Base-by-base conservation (phyloP, 2,113 vertebrate genomes). In the Zosterops japonicus region DNA sequence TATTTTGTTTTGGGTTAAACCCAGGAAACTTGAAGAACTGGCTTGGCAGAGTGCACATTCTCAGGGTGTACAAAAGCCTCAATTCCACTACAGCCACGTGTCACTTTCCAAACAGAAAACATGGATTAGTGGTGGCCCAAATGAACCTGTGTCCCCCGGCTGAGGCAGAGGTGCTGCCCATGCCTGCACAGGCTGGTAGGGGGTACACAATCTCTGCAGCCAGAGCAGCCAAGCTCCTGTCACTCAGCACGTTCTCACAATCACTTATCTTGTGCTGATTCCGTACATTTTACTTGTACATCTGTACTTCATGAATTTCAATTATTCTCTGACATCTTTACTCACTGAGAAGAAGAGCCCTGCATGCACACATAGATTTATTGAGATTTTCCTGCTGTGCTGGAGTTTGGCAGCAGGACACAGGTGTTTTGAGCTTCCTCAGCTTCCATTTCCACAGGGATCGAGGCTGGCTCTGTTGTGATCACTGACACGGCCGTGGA, bases 401-500 rank as follows among this genome's bases (percentile, higher is more conserved):
- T 72, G 31, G 42, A 25, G 64, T 50, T n/a, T 22, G n/a, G 9
- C 71, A 74, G 89, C 55, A 74, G 78, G 14, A 39, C 69, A 36
- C 52, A 35, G 42, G 21, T 4, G 27, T 19, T 10, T 1, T 0
- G 19, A 85, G 75, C 75, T 41, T 60, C 28, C 64, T 79, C 80
- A 55, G 42, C 29, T 74, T 44, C 41, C 4, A 0, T n/a, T 28
- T 17, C 44, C 94, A 6, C 46, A 99, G 98, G 98, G 80, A 96
- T 99, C 35, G 70, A 97, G 65, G 98, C 98, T 0, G 98, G 98
- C 3, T 99, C 98, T 1, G 98, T 98, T n/a, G 98, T 99, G 90
- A 97, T 99, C 96, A 98, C 97, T 1, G 98, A 98, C 12, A 98
- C 77, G 36, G 98, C 98, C 0, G 98, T 98, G 93, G 98, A 99